Base-by-base conservation (phyloP, 2,888 invertebrate genomes). In the Calephelis perditalis region DNA sequence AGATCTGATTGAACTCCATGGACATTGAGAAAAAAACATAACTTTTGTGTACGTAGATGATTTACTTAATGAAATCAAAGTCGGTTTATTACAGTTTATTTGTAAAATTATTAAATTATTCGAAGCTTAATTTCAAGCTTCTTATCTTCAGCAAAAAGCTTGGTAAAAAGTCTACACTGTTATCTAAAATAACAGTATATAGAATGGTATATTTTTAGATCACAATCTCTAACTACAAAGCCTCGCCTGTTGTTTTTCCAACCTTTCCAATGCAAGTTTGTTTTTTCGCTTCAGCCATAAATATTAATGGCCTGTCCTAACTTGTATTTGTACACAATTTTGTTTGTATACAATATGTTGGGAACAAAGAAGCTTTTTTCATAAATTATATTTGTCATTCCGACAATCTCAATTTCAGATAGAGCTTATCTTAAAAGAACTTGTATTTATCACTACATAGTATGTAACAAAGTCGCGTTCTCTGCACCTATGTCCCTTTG, bases 371-470 rank as follows among this genome's bases (percentile, higher is more conserved):
- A 49, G 26, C 26, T 59, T 45, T 59, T 56, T 59, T 59, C 56
- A 56, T 59, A 59, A 56, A 59, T 59, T 59, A 56, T 59, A 56
- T 37, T 46, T 56, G 59, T 26, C 15, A 46, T 40, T 37, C 56
- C 43, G 45, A 46, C 37, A 55, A 59, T 59, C 59, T 59, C 56
- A 55, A 56, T 59, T 40, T 45, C 36, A 45, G 44, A 59, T 36
- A 44, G 26, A 37, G 37, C 11, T 56, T 59, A 36, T 36, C 44
- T 37, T 45, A 11, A 57, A 44, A 49, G 49, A 60, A 60, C 56
- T 60, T 62, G 59, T 62, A 55, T 26, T 26, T 26, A 26, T 15
- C 15, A 15, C 15, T 15, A 15, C 15, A 15, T 15, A 15, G 15
- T 15, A 15, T 15, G 15, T 15, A 15, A 15, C 1, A 15, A 15